Evolutionary conservation across 2,797 vertebrate genomes (phyloP).

Genomic region (Spinus olivaceus): DNA sequence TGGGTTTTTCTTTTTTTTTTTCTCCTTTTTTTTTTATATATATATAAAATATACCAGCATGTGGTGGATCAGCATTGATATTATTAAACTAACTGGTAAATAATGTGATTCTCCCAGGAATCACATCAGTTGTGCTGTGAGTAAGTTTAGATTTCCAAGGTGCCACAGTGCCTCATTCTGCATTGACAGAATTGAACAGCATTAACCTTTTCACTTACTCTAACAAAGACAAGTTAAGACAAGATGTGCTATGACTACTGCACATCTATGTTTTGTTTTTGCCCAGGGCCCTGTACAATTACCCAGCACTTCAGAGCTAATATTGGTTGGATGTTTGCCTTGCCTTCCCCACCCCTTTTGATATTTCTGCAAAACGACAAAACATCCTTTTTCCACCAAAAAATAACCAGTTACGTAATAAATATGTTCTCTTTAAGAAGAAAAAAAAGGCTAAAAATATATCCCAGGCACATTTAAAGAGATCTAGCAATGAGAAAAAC

Average conservation of each 20-base stretch:
- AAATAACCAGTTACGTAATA: background rate
- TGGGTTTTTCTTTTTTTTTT: background rate
- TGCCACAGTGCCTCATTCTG: slow-evolving; percentile 62
- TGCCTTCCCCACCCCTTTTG: background rate
- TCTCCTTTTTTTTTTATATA: background rate
- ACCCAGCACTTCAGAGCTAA: slow-evolving; percentile 71
- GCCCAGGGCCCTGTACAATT: slow-evolving; percentile 74
- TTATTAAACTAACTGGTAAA: slow-evolving; percentile 53
- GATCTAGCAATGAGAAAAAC: slow-evolving; percentile 2
- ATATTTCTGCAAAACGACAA: background rate
- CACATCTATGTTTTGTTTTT: slow-evolving; percentile 68
- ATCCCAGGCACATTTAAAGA: slow-evolving; percentile 17
- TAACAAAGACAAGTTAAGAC: slow-evolving; percentile 81
- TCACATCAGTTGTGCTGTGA: slow-evolving; percentile 50
- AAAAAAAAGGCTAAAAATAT: background rate
- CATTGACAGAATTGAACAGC: slow-evolving; percentile 70
- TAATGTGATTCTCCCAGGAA: slow-evolving; percentile 51
- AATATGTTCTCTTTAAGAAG: background rate
- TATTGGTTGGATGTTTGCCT: slow-evolving; percentile 63
- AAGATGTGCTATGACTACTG: slow-evolving; percentile 70
- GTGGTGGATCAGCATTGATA: slow-evolving; percentile 48
- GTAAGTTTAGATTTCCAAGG: slow-evolving; percentile 73
- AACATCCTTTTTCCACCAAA: slow-evolving; percentile 30
- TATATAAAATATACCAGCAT: background rate
- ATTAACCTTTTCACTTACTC: slow-evolving; percentile 81